Percentiles rank a stretch among this genome's conserved stretches.
Conservation (phyloP, 2,113 vertebrate species). For the Rhinolophus sinicus region DNA sequence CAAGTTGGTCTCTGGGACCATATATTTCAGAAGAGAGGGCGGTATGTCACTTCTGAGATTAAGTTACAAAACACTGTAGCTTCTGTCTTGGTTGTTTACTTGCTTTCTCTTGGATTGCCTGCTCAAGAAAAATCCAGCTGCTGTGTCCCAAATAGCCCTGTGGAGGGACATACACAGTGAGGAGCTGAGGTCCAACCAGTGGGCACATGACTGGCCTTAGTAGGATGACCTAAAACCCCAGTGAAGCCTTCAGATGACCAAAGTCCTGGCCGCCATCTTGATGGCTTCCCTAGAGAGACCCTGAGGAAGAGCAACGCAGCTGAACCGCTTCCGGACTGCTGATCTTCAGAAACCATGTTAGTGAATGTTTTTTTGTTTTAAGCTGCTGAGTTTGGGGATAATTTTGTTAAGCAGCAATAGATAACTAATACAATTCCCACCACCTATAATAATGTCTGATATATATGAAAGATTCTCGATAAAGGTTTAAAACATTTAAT, state of each 20-base stretch:
- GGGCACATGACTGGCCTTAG: background rate
- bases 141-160: rapidly evolving
- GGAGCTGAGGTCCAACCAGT: background rate
- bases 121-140: background rate
- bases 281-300: rapidly evolving
- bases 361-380: background rate
- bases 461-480: background rate
- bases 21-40: background rate
- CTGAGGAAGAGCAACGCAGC: background rate
- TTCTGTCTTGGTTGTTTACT: background rate
- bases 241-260: background rate
- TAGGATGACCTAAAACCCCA: background rate
- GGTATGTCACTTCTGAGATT: background rate
- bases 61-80: background rate
- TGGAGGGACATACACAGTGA: background rate
- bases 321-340: background rate
- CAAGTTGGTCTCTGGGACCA: background rate
- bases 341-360: background rate
- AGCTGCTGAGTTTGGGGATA: background rate
- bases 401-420: background rate
- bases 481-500: slow-evolving; percentile 16
- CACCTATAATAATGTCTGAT: background rate
- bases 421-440: background rate
- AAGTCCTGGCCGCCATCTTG: background rate
- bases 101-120: background rate